A percentile compares a stretch with the other conserved stretches of the same genome.
These are phyloP conservation scores for Anisognathus igniventris DNA, from an alignment of 2,797 vertebrate genomes.

Conservation along the genomic window DNA sequence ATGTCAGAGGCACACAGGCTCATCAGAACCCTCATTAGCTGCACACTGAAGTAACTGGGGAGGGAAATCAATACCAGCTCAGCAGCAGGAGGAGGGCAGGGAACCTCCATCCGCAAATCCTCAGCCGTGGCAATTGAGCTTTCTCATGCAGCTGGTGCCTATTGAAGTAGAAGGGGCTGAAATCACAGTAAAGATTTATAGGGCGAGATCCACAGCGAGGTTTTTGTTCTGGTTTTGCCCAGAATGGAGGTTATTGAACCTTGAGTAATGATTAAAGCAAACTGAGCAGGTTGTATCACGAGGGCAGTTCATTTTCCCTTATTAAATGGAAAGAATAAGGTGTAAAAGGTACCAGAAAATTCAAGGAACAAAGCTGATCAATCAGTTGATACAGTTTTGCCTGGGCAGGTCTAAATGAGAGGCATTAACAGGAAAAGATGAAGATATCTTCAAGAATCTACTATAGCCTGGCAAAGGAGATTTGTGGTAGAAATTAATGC, in stretches of 20 bases:
- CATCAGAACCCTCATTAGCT: neutral
- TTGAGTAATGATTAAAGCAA: neutral
- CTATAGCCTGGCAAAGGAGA: neutral
- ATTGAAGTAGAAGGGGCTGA: neutral
- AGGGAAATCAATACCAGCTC: neutral
- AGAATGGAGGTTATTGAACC: neutral
- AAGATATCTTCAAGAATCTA: neutral
- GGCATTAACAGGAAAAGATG: neutral
- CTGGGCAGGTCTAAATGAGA: neutral
- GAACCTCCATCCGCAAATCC: neutral
- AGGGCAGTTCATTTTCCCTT: neutral
- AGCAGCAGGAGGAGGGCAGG: neutral
- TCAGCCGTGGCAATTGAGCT: neutral
- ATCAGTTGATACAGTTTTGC: neutral
- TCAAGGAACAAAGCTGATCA: neutral
- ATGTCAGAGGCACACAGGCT: neutral
- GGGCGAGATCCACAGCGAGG: neutral
- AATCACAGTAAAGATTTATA: neutral
- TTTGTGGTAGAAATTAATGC: neutral
- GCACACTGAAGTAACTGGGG: neutral
- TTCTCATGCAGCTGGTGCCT: neutral
- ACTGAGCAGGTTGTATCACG: rapidly evolving
- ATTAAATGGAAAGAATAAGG: neutral
- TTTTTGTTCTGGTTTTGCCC: neutral
- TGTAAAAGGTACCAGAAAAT: neutral